Base-by-base conservation (phyloP, 2,888 invertebrate species). In the Calameuta pallipes region DNA sequence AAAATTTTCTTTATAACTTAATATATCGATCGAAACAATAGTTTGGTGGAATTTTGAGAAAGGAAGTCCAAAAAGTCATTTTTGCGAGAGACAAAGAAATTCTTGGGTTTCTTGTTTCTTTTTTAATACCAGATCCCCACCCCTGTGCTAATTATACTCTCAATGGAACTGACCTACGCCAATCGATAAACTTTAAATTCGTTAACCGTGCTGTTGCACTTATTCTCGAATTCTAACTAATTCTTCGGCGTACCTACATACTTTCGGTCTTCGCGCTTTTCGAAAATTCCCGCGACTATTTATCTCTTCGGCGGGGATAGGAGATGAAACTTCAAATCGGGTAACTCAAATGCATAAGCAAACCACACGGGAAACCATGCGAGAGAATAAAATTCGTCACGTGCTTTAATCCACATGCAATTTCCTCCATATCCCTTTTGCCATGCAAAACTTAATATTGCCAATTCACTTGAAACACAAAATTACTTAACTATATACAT, bases 321-420 rank as follows among this genome's bases (percentile, higher is more conserved):
- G 37, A 75, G 73, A 76, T 73, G 69, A 73, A 71, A 56, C 34
- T 75, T 36, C 41, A 78, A 34, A 76, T 78, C 68, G 71, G 36
- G 76, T 37, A 78, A 78, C 36, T 23, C 36, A 68, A 76, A 78
- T 78, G 56, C 78, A 41, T 70, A 71, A 78, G 78, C 78, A 34
- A 34, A 78, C 74, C 71, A 36, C 37, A 56, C 41, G 70, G 31
- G 23, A 36, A 75, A 74, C 37, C 74, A 75, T 77, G 74, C 77
- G 73, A 74, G 13, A 71, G 31, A 71, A 34, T 71, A 31, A 33
- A 71, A 31, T 71, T 34, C 71, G 4, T 12, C 71, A 33, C 71
- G 33, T 71, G 71, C 71, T 33, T 71, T 34, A 41, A 56, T 56
- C 71, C 34, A 33, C 71, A 71, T 71, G 71, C 71, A 71, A 71